Evolutionary conservation across 2,797 vertebrate genomes (phyloP).

Genomic region (Hippopotamyrus pictus): DNA sequence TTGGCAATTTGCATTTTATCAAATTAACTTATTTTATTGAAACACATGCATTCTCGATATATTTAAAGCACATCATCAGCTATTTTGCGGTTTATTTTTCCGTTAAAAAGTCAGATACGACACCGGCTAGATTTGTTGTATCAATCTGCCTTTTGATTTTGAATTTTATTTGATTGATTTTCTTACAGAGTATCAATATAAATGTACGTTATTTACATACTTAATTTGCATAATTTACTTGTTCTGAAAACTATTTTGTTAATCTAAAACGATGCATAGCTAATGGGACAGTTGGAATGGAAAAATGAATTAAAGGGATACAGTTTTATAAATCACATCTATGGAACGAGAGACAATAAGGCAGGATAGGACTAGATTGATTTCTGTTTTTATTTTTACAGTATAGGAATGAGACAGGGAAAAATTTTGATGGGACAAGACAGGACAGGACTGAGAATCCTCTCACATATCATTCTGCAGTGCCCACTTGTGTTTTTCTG

Average conservation of each 20-base stretch:
- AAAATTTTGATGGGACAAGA: slow-evolving; percentile 8
- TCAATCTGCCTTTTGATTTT: background rate
- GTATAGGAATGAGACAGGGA: background rate
- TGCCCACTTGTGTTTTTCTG: slow-evolving; percentile 33
- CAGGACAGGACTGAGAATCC: background rate
- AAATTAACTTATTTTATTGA: background rate
- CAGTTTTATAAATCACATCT: background rate
- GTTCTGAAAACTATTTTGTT: background rate
- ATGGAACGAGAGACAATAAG: background rate
- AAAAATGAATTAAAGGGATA: background rate
- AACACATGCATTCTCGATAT: background rate
- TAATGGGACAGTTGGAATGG: background rate
- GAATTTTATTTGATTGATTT: background rate
- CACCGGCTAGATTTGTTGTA: background rate
- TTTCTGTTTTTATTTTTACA: background rate
- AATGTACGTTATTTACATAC: background rate
- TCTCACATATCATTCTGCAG: background rate
- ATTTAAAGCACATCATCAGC: background rate
- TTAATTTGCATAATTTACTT: background rate
- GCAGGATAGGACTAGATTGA: background rate
- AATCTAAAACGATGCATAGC: background rate
- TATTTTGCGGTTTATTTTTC: background rate
- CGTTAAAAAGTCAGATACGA: background rate
- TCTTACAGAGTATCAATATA: background rate
- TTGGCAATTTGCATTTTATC: background rate